Conservation (phyloP, 2,113 vertebrate species). For the Nerophis lumbriciformis region DNA sequence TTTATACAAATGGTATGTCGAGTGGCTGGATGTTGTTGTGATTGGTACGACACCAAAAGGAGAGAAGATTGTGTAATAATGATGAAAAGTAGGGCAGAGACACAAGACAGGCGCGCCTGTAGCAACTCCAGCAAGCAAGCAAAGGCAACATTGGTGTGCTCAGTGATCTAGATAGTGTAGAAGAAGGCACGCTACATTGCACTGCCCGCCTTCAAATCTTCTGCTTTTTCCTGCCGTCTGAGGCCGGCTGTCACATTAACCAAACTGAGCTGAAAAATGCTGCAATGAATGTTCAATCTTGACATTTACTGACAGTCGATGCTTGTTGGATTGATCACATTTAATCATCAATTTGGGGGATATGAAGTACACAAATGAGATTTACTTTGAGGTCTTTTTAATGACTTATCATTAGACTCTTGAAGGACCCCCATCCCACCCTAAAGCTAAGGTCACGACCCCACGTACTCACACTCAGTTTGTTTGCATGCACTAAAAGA, state of each 20-base stretch:
- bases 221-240: conserved; percentile 16
- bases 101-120: conserved; percentile 34
- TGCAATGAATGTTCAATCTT: conserved; percentile 11
- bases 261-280: conserved; percentile 30
- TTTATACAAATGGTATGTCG: too few relatives aligned
- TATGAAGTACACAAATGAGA: not conserved
- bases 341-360: too few relatives aligned
- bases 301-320: conserved; percentile 14
- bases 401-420: too few relatives aligned
- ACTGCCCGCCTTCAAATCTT: conserved; percentile 38
- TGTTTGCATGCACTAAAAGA: too few relatives aligned
- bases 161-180: conserved; percentile 70
- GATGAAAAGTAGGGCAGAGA: conserved; percentile 24
- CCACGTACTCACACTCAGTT: too few relatives aligned
- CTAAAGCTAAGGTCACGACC: too few relatives aligned
- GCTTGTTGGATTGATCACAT: not conserved
- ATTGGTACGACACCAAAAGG: too few relatives aligned
- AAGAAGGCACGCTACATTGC: conserved; percentile 54
- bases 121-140: conserved; percentile 37
- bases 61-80: not conserved
- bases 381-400: too few relatives aligned
- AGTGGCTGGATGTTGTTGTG: too few relatives aligned
- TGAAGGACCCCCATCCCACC: too few relatives aligned
- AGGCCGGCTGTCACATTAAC: conserved; percentile 21
- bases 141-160: conserved; percentile 55